Percentiles rank a stretch among this genome's conserved stretches.
These are phyloP conservation scores for Lampropteryx suffumata DNA, from an alignment of 2,888 invertebrate species.

Conservation along the genomic window DNA sequence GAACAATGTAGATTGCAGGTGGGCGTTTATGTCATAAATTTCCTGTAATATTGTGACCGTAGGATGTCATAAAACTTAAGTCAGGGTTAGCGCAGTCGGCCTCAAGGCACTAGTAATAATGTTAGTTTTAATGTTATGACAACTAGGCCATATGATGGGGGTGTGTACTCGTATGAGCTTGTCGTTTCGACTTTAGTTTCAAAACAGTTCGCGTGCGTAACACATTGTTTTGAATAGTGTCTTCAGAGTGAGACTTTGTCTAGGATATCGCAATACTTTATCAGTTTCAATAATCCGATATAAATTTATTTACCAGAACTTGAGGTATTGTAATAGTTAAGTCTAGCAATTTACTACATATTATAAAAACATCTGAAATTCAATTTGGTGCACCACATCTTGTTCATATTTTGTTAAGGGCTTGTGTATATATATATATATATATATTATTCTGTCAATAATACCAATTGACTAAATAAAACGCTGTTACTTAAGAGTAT, in stretches of 20 bases:
- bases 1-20: constrained; percentile 13
- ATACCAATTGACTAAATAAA: too few relatives aligned
- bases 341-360: too few relatives aligned
- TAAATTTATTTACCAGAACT: too few relatives aligned
- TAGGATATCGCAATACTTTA: not conserved
- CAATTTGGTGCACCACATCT: too few relatives aligned
- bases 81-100: constrained; percentile 40
- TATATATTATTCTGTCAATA: too few relatives aligned
- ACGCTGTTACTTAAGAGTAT: too few relatives aligned
- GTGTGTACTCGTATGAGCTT: not conserved
- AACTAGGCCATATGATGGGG: constrained; percentile 6
- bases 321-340: too few relatives aligned
- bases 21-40: constrained; percentile 21
- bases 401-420: too few relatives aligned
- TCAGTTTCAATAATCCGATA: too few relatives aligned
- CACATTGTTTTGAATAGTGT: not conserved
- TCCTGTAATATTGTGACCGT: constrained; percentile 32
- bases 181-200: constrained; percentile 1
- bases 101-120: constrained; percentile 39
- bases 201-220: not conserved
- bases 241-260: not conserved
- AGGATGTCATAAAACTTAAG: constrained; percentile 47
- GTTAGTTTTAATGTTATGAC: constrained; percentile 19
- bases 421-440: too few relatives aligned
- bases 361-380: too few relatives aligned